Evolutionary conservation across 2,888 invertebrate species (phyloP).

Genomic region (Tanypteryx hageni): DNA sequence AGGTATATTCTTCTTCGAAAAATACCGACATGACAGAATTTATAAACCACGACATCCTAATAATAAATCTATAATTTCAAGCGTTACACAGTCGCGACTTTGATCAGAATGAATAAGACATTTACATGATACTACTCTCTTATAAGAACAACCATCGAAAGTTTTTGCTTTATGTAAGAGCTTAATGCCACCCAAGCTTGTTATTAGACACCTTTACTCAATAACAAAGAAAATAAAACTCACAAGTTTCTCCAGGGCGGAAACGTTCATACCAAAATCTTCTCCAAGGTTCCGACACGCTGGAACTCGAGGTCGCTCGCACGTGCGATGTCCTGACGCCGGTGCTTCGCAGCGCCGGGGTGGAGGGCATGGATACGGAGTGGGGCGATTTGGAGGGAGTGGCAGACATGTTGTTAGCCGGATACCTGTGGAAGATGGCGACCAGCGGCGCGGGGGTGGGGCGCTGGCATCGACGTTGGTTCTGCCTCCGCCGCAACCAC

Average conservation of each 20-base stretch:
- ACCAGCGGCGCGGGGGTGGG: constrained; percentile 68
- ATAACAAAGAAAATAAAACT: neutral
- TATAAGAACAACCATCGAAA: too few relatives aligned
- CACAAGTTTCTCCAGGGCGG: neutral
- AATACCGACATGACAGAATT: too few relatives aligned
- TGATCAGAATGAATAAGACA: too few relatives aligned
- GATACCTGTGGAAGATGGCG: constrained; percentile 70
- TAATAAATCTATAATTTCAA: too few relatives aligned
- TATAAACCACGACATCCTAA: too few relatives aligned
- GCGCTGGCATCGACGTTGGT: constrained; percentile 92
- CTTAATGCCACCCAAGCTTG: too few relatives aligned
- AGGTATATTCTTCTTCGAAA: too few relatives aligned
- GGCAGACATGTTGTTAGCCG: constrained; percentile 69
- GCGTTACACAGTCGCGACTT: too few relatives aligned
- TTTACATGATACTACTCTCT: too few relatives aligned
- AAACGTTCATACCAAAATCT: neutral
- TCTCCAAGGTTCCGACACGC: constrained; percentile 80
- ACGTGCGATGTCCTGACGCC: constrained; percentile 85
- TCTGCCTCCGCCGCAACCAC: constrained; percentile 91
- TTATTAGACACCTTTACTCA: neutral
- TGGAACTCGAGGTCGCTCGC: constrained; percentile 92
- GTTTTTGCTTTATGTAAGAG: too few relatives aligned
- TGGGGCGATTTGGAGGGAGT: constrained; percentile 71
- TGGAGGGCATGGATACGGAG: constrained; percentile 66
- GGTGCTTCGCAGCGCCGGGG: constrained; percentile 75